Evolutionary conservation across 2,888 invertebrate species (phyloP), one percentile per base, ranked within the genome.

Genomic region (Criorhina ranunculi): DNA sequence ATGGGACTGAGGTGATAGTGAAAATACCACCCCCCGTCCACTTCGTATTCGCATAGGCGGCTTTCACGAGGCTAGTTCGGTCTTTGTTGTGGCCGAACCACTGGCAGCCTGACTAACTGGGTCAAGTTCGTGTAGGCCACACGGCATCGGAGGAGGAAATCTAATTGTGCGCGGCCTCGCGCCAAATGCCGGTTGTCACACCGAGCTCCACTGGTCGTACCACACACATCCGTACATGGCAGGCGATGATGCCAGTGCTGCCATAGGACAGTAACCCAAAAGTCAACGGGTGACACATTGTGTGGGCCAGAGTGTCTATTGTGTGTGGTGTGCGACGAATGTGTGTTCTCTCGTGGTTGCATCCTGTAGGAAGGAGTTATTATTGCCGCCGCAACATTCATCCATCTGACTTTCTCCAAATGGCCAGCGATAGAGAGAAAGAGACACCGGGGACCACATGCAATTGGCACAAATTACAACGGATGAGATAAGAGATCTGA

Each of bases 401-500:
- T 67, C 59, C 35, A 60, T 35, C 66, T 42, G 67, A 66, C 80
- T 80, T 75, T 80, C 80, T 60, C 80, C 75, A 67, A 80, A 60
- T 60, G 37, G 64, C 57, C 42, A 31, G 40, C 53, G 24, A 57
- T 46, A 51, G 49, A 67, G 46, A 75, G 67, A 67, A 37, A 60
- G 40, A 60, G 33, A 60, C 35, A 44, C 59, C 51, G 42, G 53
- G 55, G 33, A 69, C 62, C 37, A 62, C 67, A 75, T 67, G 66
- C 67, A 80, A 75, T 80, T 60, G 67, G 80, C 80, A 75, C 75
- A 80, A 73, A 75, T 69, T 80, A 80, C 73, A 69, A 73, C 72
- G 33, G 49, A 73, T 73, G 70, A 62, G 72, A 79, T 79, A 79
- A 73, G 66, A 51, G 72, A 79, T 73, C 72, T 72, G 59, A 44